A percentile compares a stretch with the other conserved stretches of the same genome.
These are phyloP conservation scores for Lasius platythorax DNA, from an alignment of 2,888 invertebrate species.

Conservation along the genomic window DNA sequence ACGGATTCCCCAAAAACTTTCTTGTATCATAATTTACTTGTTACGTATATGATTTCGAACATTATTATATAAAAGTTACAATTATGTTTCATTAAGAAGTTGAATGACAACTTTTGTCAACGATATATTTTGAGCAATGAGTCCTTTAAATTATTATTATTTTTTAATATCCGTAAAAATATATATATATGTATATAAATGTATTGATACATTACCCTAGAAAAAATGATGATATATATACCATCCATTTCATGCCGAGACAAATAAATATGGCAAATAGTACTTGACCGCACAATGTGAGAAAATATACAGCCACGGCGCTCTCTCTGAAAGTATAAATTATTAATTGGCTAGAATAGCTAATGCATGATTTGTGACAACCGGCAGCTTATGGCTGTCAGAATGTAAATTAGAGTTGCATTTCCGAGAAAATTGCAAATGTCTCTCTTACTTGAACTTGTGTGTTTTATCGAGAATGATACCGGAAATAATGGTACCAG, in stretches of 20 bases:
- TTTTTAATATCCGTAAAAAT: not conserved
- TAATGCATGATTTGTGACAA: not conserved
- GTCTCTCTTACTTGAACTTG: constrained; percentile 88
- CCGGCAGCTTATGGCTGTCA: not conserved
- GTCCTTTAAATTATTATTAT: not conserved
- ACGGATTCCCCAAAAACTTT: not conserved
- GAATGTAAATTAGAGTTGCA: too few species aligned
- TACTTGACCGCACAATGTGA: constrained; percentile 80
- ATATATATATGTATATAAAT: not conserved
- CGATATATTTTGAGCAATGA: not conserved
- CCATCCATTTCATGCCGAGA: constrained; percentile 79
- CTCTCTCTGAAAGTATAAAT: constrained; percentile 86
- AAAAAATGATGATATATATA: constrained; percentile 77
- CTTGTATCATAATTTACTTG: too few species aligned
- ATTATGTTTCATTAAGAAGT: not conserved
- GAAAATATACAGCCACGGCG: constrained; percentile 84
- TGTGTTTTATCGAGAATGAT: constrained; percentile 89
- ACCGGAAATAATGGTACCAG: constrained; percentile 89
- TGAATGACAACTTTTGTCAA: not conserved
- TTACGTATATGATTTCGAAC: too few species aligned
- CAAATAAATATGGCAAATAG: constrained; percentile 77
- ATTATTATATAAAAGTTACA: not conserved
- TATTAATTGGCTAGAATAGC: not conserved
- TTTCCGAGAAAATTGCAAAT: constrained; percentile 17
- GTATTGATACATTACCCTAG: constrained; percentile 77